A percentile compares a stretch with the other conserved stretches of the same genome.
Conservation (phyloP, 2,113 vertebrate genomes). For the Cyphomyrus discorhynchus region DNA sequence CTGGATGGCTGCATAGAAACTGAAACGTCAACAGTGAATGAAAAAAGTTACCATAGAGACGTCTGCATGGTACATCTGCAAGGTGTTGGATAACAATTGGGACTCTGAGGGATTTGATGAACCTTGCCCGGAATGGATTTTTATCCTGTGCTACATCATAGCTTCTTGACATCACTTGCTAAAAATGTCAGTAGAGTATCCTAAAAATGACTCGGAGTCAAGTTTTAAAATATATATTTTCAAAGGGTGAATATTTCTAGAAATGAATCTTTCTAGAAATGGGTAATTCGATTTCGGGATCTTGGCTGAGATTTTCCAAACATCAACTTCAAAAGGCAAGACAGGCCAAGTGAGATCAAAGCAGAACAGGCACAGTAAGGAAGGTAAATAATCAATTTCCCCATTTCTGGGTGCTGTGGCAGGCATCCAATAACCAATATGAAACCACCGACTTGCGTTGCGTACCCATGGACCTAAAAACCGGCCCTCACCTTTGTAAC, state of each 20-base stretch:
- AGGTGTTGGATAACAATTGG: background rate
- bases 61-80: background rate
- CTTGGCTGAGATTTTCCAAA: background rate
- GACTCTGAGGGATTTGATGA: background rate
- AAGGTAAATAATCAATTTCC: constrained; percentile 17
- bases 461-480: background rate
- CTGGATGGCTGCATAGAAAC: background rate
- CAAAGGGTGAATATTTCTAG: background rate
- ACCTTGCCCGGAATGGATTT: background rate
- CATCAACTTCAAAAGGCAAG: constrained; percentile 11
- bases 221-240: background rate
- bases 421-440: background rate
- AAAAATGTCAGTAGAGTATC: background rate
- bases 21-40: background rate
- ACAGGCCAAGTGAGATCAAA: background rate
- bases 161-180: background rate
- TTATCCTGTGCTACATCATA: background rate
- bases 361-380: background rate
- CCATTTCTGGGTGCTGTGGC: background rate
- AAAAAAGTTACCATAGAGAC: background rate
- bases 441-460: background rate
- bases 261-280: background rate
- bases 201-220: background rate
- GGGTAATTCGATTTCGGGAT: background rate
- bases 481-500: constrained; percentile 14